Percentiles rank a stretch among this genome's conserved stretches.
phyloP scores from a whole-genome alignment of 2,888 invertebrate genomes.

The Chrysodeixis includens region DNA sequence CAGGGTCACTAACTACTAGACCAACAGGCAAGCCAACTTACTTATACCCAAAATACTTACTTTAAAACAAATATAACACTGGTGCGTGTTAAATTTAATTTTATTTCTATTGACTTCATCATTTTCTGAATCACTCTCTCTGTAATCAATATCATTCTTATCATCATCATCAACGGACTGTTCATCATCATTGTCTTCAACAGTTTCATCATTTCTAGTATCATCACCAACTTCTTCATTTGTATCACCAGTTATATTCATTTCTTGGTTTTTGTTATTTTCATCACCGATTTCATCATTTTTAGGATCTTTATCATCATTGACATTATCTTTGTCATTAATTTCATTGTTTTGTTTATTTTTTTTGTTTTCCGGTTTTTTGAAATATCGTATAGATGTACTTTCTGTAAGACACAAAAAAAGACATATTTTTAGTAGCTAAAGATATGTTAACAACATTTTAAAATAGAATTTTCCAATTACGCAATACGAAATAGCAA shows the following conservation, averaged over 20 bases:
- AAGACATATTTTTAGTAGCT: neutral
- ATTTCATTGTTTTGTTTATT: conserved; percentile 51
- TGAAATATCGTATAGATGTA: conserved; percentile 45
- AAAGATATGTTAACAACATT: too few species aligned
- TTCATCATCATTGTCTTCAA: conserved; percentile 5
- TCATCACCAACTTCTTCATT: too few species aligned
- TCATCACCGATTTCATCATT: conserved; percentile 13
- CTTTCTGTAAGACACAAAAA: conserved; percentile 31
- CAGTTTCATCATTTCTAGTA: too few species aligned
- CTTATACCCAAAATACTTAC: too few species aligned
- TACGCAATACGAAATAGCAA: too few species aligned
- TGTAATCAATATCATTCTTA: conserved; percentile 21
- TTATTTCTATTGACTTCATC: conserved; percentile 46
- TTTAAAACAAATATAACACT: conserved; percentile 82
- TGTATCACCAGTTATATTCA: too few species aligned
- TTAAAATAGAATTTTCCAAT: too few species aligned
- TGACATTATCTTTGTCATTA: conserved; percentile 39
- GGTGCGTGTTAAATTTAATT: conserved; percentile 71
- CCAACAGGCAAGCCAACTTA: too few species aligned
- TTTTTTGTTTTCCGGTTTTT: conserved; percentile 37
- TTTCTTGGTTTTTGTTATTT: conserved; percentile 11
- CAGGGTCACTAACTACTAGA: too few species aligned
- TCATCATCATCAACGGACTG: conserved; percentile 21
- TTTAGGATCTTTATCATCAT: conserved; percentile 10
- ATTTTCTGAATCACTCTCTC: conserved; percentile 17